Conservation (phyloP, 2,888 invertebrate genomes). For the Myopa testacea region DNA sequence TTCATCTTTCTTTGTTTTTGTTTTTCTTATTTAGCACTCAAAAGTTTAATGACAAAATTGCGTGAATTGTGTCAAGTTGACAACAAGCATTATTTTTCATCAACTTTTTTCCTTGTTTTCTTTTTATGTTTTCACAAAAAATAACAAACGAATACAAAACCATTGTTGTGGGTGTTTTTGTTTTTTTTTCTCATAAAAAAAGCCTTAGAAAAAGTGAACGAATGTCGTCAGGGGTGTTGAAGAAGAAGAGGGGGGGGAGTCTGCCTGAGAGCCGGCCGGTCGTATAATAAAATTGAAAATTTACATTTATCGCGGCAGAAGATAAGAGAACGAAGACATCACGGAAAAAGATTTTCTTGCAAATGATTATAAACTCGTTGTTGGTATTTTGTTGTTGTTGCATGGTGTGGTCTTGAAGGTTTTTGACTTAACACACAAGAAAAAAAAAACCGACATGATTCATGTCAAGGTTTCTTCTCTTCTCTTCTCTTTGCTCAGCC, state of each 20-base stretch:
- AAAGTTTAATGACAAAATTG: constrained; percentile 64
- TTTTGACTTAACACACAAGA: background rate
- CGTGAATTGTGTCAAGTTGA: constrained; percentile 62
- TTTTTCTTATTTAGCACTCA: constrained; percentile 32
- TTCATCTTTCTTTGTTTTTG: background rate
- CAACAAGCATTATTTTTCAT: constrained; percentile 47
- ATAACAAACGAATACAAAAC: background rate
- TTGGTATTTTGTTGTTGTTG: background rate
- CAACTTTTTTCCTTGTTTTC: constrained; percentile 9
- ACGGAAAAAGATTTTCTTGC: background rate
- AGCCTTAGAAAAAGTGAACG: no score
- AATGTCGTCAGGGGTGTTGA: no score
- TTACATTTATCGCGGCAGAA: background rate
- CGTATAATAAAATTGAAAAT: no score
- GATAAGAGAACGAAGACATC: background rate
- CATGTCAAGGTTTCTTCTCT: constrained; percentile 15
- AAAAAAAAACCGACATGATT: background rate
- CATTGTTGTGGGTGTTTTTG: constrained; percentile 23
- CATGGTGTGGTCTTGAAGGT: background rate
- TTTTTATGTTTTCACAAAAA: background rate
- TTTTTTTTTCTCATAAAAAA: background rate
- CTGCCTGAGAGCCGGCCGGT: no score
- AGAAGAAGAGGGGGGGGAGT: no score
- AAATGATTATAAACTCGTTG: background rate
- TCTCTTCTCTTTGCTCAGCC: background rate